These are phyloP conservation scores for Lepisosteus osseus DNA, from an alignment of 2,113 vertebrate genomes.

Conservation along the genomic window DNA sequence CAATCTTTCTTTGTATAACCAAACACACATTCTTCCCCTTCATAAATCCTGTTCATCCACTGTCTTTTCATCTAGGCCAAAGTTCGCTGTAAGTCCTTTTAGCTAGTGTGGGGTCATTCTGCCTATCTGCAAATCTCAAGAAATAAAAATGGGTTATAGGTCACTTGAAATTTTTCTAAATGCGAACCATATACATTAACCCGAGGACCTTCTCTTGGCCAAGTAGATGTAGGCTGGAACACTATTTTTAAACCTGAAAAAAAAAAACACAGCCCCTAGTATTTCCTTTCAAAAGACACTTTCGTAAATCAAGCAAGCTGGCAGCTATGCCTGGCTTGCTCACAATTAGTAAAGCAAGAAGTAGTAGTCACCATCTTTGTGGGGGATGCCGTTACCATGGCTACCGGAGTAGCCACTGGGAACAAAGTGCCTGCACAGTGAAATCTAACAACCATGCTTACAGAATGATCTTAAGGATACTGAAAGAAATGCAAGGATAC, in stretches of 20 bases:
- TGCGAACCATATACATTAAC: too few relatives aligned
- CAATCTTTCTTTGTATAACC: too few relatives aligned
- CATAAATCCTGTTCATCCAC: too few relatives aligned
- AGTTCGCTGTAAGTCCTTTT: too few relatives aligned
- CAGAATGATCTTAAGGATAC: neutral
- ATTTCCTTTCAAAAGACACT: constrained; percentile 22
- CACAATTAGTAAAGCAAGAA: constrained; percentile 44
- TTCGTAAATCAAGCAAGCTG: constrained; percentile 25
- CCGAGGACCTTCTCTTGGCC: too few relatives aligned
- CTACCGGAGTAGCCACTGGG: constrained; percentile 44
- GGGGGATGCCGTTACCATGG: constrained; percentile 55
- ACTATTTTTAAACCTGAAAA: constrained; percentile 17
- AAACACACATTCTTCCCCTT: too few relatives aligned
- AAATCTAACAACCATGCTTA: constrained; percentile 33
- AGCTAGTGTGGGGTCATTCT: too few relatives aligned
- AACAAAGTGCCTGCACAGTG: constrained; percentile 47
- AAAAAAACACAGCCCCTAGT: neutral
- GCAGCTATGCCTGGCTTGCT: constrained; percentile 48
- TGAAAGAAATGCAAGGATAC: neutral
- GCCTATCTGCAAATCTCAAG: too few relatives aligned
- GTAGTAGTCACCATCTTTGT: constrained; percentile 40
- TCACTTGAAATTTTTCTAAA: too few relatives aligned
- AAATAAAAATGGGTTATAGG: too few relatives aligned
- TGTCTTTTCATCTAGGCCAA: too few relatives aligned
- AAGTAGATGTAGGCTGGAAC: neutral